A percentile compares a stretch with the other conserved stretches of the same genome.
Evolutionary conservation across 2,113 vertebrate genomes (phyloP).

Genomic region (Uria lomvia): DNA sequence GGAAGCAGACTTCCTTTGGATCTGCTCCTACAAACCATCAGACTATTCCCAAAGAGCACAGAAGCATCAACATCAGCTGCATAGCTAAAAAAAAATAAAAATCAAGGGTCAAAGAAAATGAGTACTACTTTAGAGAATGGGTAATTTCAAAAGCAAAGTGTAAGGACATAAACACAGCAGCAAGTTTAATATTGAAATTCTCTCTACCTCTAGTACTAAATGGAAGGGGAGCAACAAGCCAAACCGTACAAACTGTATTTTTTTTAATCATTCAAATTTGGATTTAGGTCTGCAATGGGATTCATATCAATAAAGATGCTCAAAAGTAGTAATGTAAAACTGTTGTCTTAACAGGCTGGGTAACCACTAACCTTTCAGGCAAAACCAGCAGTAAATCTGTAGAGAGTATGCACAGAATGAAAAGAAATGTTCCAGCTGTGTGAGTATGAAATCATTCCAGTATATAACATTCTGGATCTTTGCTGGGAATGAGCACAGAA

Average conservation of each 20-base stretch:
- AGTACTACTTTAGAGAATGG: neutral
- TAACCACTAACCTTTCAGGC: neutral
- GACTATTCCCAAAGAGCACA: neutral
- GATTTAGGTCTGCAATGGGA: neutral
- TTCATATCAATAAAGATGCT: neutral
- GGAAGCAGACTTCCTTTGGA: slow-evolving; percentile 38
- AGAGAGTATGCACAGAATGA: neutral
- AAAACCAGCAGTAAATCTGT: neutral
- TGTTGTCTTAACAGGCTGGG: neutral
- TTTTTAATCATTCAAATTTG: neutral
- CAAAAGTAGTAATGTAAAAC: neutral
- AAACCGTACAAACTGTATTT: neutral
- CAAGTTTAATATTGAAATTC: neutral
- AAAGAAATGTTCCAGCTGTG: neutral
- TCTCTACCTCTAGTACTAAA: neutral
- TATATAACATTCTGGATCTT: neutral
- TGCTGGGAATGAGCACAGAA: neutral
- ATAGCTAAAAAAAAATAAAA: neutral
- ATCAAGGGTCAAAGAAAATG: neutral
- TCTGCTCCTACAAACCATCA: neutral
- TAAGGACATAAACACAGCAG: neutral
- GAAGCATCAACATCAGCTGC: neutral
- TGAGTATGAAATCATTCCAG: neutral
- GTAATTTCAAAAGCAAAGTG: neutral
- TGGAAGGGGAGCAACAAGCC: neutral